Evolutionary conservation across 2,888 invertebrate species (phyloP), one percentile per base, ranked within the genome.

Genomic region (Lasius platythorax): DNA sequence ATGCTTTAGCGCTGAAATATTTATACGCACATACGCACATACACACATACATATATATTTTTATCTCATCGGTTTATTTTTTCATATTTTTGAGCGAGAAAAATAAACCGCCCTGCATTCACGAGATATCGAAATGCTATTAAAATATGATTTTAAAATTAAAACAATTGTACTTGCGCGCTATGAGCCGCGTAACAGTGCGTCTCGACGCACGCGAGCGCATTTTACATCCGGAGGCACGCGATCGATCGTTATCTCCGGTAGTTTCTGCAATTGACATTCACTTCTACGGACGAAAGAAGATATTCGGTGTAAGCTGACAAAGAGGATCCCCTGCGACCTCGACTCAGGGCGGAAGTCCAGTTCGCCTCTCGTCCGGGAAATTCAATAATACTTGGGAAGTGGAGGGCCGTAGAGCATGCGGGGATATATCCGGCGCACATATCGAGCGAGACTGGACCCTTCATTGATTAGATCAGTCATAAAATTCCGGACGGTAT

Each of bases 381-480:
- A 89, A 88, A 89, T 89, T 90, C 89, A 89, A 89, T 89, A 90
- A 90, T 90, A 87, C 89, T 87, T 87, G 76, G 76, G 64, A 64
- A 82, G 82, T 53, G 56, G 67, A 67, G 46, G 28, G 66, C 30
- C 43, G 30, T 66, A 67, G 83, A 68, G 53, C 81, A 81, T 79
- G 81, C 61, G 83, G 46, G 81, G 53, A 53, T 53, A 76, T 82
- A 79, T 66, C 58, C 83, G 67, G 64, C 50, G 33, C 33, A 58
- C 82, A 79, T 82, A 53, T 70, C 70, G 40, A 83, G 70, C 70
- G 50, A 83, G 81, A 70, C 68, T 72, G 11, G 72, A 84, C 84
- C 85, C 87, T 87, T 83, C 90, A 78, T 85, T 89, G 90, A 90
- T 90, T 89, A 90, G 87, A 90, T 90, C 87, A 87, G 83, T 86